A percentile compares a stretch with the other conserved stretches of the same genome.
These are phyloP conservation scores for Procambarus clarkii DNA, from an alignment of 1,140 invertebrate genomes.

Conservation along the genomic window DNA sequence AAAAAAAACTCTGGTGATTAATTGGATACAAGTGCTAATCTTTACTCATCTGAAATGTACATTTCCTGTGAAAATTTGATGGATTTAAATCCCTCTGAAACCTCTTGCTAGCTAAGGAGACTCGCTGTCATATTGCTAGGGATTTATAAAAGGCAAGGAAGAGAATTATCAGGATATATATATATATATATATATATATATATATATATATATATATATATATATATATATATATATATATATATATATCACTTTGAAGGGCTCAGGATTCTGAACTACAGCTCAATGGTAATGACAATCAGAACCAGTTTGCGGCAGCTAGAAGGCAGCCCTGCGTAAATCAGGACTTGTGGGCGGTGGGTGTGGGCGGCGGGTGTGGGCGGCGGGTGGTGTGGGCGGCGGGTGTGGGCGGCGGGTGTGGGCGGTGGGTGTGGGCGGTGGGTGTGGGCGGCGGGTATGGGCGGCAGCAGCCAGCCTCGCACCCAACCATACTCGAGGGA, in stretches of 20 bases:
- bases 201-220: conserved; percentile 46
- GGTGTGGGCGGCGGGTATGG: neutral
- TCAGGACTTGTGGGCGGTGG: too few relatives aligned
- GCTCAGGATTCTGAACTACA: too few relatives aligned
- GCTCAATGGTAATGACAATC: too few relatives aligned
- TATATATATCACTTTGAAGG: neutral
- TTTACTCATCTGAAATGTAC: too few relatives aligned
- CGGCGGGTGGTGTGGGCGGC: neutral
- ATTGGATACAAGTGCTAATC: too few relatives aligned
- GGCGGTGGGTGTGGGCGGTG: neutral
- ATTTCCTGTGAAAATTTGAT: too few relatives aligned
- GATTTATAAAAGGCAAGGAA: too few relatives aligned
- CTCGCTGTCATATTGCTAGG: too few relatives aligned
- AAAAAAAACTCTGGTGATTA: neutral
- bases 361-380: neutral
- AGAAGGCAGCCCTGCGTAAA: too few relatives aligned
- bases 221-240: conserved; percentile 45
- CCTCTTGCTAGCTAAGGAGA: too few relatives aligned
- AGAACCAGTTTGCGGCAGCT: too few relatives aligned
- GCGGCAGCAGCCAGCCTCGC: neutral
- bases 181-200: conserved; percentile 39
- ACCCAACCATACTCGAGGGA: neutral
- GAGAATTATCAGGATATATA: neutral
- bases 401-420: neutral
- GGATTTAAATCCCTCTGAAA: too few relatives aligned